Evolutionary conservation across 2,113 vertebrate species (phyloP).

Genomic region (Elachura formosa): DNA sequence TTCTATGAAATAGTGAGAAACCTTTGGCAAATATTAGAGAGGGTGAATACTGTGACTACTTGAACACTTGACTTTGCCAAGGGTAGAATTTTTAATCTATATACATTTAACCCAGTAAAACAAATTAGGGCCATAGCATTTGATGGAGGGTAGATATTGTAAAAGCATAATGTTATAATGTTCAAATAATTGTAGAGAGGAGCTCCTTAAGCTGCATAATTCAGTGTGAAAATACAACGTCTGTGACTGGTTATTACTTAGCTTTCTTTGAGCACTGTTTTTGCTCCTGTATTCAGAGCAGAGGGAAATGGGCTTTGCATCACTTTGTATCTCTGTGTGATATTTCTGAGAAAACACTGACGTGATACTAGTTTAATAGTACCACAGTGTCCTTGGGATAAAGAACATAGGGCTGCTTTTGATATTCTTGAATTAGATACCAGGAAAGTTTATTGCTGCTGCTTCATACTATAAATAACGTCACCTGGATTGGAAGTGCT

Average conservation of each 20-base stretch:
- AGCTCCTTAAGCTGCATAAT: conserved; percentile 23
- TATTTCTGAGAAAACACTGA: neutral
- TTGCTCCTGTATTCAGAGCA: neutral
- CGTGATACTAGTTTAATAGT: neutral
- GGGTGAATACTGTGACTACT: neutral
- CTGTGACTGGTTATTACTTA: neutral
- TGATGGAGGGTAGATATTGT: neutral
- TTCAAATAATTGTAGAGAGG: neutral
- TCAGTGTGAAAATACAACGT: neutral
- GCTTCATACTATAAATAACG: neutral
- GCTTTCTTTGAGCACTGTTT: neutral
- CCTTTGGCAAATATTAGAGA: neutral
- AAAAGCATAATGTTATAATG: neutral
- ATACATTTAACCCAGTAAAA: neutral
- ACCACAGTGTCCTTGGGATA: neutral
- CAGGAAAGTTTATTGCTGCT: neutral
- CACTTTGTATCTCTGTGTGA: neutral
- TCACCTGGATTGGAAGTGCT: neutral
- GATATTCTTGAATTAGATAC: neutral
- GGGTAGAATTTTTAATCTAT: neutral
- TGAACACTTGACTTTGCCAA: neutral
- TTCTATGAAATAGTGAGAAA: neutral
- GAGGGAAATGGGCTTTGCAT: neutral
- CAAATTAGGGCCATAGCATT: neutral
- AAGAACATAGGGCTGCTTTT: neutral